Evolutionary conservation across 2,113 vertebrate species (phyloP).

Genomic region (Actinemys pallida): DNA sequence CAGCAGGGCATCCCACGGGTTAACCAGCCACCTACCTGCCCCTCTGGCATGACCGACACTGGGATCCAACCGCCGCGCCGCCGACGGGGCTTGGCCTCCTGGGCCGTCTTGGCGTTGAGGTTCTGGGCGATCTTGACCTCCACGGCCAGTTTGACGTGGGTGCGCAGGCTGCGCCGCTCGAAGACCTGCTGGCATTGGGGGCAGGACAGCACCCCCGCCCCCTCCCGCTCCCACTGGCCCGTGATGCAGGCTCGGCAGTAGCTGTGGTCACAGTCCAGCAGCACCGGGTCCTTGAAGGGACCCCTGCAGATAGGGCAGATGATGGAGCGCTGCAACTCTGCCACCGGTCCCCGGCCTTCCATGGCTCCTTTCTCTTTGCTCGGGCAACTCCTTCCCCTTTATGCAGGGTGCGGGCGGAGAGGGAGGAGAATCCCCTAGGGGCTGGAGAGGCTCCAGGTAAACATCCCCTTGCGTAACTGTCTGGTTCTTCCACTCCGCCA

Average conservation of each 20-base stretch:
- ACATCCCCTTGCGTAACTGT: slow-evolving; percentile 71
- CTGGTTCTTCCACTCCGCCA: slow-evolving; percentile 62
- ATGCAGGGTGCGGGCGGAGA: background rate
- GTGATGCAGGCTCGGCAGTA: slow-evolving; percentile 77
- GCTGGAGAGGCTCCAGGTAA: slow-evolving; percentile 50
- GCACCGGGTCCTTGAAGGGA: slow-evolving; percentile 78
- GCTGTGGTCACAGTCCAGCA: slow-evolving; percentile 78
- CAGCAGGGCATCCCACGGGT: background rate
- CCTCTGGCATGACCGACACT: background rate
- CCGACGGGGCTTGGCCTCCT: background rate
- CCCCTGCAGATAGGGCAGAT: slow-evolving; percentile 73
- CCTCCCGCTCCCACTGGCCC: slow-evolving; percentile 40
- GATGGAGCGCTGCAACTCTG: slow-evolving; percentile 73
- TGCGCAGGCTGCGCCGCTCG: slow-evolving; percentile 73
- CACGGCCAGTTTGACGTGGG: slow-evolving; percentile 77
- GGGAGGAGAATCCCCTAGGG: background rate
- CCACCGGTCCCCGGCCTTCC: slow-evolving; percentile 59
- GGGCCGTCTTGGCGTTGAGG: slow-evolving; percentile 67
- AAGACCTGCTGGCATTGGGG: slow-evolving; percentile 71
- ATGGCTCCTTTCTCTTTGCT: background rate
- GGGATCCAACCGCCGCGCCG: background rate
- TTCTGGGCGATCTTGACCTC: slow-evolving; percentile 75
- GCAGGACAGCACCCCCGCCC: slow-evolving; percentile 44
- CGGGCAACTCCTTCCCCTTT: slow-evolving; percentile 40
- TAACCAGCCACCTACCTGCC: background rate